Evolutionary conservation across 1,140 invertebrate genomes (phyloP).

Genomic region (Bombyx mandarina): DNA sequence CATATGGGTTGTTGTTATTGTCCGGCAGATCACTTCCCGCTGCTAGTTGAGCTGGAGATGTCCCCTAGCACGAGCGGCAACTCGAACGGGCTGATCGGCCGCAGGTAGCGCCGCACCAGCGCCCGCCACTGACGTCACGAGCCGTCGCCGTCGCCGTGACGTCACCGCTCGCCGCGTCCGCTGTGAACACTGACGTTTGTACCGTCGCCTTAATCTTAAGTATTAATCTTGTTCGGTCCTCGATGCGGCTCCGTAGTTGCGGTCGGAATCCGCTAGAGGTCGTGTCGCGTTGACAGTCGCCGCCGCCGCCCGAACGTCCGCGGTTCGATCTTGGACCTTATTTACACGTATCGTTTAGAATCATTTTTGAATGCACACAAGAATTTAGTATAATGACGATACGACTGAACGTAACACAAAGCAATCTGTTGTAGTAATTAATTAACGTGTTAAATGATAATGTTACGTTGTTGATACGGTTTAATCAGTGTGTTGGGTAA

Average conservation of each 20-base stretch:
- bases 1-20: not conserved
- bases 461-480: no score
- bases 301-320: no score
- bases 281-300: not conserved
- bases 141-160: constrained; percentile 5
- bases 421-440: no score
- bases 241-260: no score
- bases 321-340: no score
- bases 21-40: constrained; percentile 91
- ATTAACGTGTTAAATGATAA: no score
- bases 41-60: constrained; percentile 96
- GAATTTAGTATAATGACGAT: no score
- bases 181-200: not conserved
- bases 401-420: no score
- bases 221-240: no score
- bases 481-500: no score
- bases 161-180: not conserved
- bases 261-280: not conserved
- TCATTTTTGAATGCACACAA: no score
- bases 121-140: constrained; percentile 16
- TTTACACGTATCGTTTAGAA: no score
- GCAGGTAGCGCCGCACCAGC: constrained; percentile 67
- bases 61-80: constrained; percentile 67
- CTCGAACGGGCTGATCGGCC: constrained; percentile 73
- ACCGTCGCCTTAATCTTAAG: not conserved